Evolutionary conservation across 1,140 invertebrate genomes (phyloP), one percentile per base, ranked within the genome.

Genomic region (Mesaphorura yosii): DNA sequence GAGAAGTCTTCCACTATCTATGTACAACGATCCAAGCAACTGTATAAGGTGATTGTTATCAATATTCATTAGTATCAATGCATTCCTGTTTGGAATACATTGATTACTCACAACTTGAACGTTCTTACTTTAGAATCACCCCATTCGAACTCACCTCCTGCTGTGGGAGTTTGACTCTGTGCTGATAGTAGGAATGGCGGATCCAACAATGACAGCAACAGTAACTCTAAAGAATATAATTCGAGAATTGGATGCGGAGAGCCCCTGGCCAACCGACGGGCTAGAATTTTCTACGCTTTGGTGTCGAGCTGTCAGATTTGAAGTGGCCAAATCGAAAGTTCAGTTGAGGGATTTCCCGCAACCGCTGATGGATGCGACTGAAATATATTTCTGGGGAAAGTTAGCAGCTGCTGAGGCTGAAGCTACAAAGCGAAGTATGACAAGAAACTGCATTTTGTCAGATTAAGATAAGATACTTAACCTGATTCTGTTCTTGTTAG

Each of bases 261-360:
- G 83, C 64, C 88, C 86, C 0, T 94, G 86, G 83, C 91, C 90
- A 0, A 85, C 88, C 59, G 90, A 94, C 59, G 83, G 80, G 2
- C 65, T 94, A 2, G 85, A 93, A 64, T 98, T 96, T 70, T 79
- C 77, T 1, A 94, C 89, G 0, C 72, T 97, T 3, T 98, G 92
- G 92, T 92, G 89, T 61, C 78, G 93, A 7, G 78, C 80, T 31
- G 78, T 97, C 12, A 79, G 80, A 47, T 75, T 88, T 4, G 82
- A 82, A 57, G 86, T 88, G 59, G 76, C 77, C 22, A 81, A 83
- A 63, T 92, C 88, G 83, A 84, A 83, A 60, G 79, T 95, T 52
- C 80, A 86, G 46, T 74, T 98, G 50, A 73, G 94, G n/a, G 95
- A 98, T 71, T 98, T 96, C 68, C 91, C 92, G 0, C 90, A 94